Base-by-base conservation (phyloP, 2,888 invertebrate species). In the Euplexia lucipara region DNA sequence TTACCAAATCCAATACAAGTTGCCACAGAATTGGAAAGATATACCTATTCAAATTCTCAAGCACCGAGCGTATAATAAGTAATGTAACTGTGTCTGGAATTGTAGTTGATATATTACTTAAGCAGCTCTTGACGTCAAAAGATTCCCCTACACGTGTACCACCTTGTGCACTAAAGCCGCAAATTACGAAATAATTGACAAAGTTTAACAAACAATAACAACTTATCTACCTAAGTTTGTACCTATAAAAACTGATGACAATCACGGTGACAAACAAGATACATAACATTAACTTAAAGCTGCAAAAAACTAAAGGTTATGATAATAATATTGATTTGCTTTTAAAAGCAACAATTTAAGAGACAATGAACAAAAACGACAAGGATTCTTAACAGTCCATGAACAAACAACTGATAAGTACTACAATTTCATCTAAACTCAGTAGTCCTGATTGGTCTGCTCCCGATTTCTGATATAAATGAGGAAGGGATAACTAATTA, bases 321-420 rank as follows among this genome's bases (percentile, higher is more conserved):
- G 20, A 39, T 35, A 41, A n/a, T 37, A 16, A 39, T 35, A 41
- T 47, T 41, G 34, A 47, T 57, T 34, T 57, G 20, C 9, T 39
- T 47, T 41, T 4, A 32, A n/a, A 14, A 10, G 20, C 47, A 9
- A 39, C 20, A 67, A 10, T 16, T 35, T 10, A 9, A 18, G n/a
- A 26, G 26, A n/a, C n/a, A n/a, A n/a, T n/a, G n/a, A n/a, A n/a
- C n/a, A n/a, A n/a, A n/a, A n/a, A n/a, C n/a, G n/a, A n/a, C n/a
- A 52, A 70, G 44, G 35, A 30, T 48, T 14, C 49, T 42, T 67
- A 65, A 63, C 60, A 63, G 51, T 51, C 42, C 52, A 35, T 39
- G 35, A 79, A 79, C 76, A 75, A 53, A 67, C 56, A 75, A 67
- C 49, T 65, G 30, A 45, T 5, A n/a, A n/a, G n/a, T n/a, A 30